Percentiles rank a stretch among this genome's conserved stretches.
Conservation (phyloP, 2,888 invertebrate genomes). For the Rhopalosiphum nymphaeae region DNA sequence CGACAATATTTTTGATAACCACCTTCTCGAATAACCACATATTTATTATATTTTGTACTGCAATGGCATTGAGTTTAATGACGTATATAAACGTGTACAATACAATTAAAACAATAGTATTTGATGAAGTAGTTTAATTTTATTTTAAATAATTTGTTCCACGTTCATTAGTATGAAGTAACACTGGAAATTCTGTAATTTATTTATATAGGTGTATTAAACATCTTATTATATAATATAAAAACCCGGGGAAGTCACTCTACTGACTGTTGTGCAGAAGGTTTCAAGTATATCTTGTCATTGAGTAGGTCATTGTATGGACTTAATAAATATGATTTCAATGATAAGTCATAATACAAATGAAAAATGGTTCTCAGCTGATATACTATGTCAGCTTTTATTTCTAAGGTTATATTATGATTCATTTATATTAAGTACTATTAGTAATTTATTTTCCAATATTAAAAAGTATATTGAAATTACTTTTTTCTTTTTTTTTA, state of each 20-base stretch:
- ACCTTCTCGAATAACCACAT: background rate
- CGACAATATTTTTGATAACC: background rate
- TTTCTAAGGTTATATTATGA: background rate
- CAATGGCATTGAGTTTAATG: background rate
- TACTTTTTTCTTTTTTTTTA: background rate
- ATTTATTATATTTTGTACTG: background rate
- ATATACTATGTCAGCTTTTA: background rate
- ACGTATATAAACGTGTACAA: background rate
- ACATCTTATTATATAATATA: background rate
- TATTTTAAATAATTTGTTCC: background rate
- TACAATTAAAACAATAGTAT: background rate
- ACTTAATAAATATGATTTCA: background rate
- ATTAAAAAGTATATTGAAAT: background rate
- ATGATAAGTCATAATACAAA: background rate
- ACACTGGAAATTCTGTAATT: background rate
- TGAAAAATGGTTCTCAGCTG: background rate
- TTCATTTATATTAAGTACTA: background rate
- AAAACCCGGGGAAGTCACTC: background rate
- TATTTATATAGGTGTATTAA: background rate
- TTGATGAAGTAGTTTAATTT: background rate
- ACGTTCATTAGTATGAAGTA: background rate
- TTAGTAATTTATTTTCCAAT: background rate
- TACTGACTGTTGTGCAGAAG: background rate
- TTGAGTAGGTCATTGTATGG: background rate
- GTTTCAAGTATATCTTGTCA: background rate